Base-by-base conservation (phyloP, 2,888 invertebrate genomes). In the Netelia virgata region DNA sequence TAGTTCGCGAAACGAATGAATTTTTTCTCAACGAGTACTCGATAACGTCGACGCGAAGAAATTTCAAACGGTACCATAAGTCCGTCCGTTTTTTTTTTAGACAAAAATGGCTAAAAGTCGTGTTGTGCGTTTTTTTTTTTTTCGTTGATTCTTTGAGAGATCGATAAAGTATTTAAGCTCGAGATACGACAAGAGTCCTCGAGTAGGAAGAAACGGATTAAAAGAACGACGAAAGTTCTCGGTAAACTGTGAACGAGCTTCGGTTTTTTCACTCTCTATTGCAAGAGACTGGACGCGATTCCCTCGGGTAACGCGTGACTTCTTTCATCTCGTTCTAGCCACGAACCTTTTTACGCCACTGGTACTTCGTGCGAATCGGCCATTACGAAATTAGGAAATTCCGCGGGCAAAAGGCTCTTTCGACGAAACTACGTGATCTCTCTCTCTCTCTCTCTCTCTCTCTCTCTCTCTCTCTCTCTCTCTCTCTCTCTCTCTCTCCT, bases 351-450 rank as follows among this genome's bases (percentile, higher is more conserved):
- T 50, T n/a, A 14, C 50, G n/a, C 36, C 41, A 57, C 69, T n/a
- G 20, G 55, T 69, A 43, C 63, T 79, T 57, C 57, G 69, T 68
- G 68, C 8, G 61, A 83, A 78, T 69, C 83, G 83, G 64, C 78
- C 78, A 83, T 83, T 79, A 74, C 69, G 79, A 75, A 83, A 83
- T 83, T 80, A 79, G 79, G 79, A 80, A 83, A 83, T 80, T 80
- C 83, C 83, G 50, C 20, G 64, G 64, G 57, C 61, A 28, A 70
- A 70, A 59, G 50, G 50, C 59, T 43, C 55, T 64, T 64, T 28
- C 47, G 59, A 18, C 66, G 47, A 69, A 61, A 47, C 74, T 28
- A 69, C 63, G 73, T 36, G 74, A 83, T 69, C 63, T 59, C 11
- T 47, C 36, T 36, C 28, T 28, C 28, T 28, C 28, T 28, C 28